These are phyloP conservation scores for Nebria ingens DNA, from an alignment of 1,140 invertebrate genomes.

Conservation along the genomic window DNA sequence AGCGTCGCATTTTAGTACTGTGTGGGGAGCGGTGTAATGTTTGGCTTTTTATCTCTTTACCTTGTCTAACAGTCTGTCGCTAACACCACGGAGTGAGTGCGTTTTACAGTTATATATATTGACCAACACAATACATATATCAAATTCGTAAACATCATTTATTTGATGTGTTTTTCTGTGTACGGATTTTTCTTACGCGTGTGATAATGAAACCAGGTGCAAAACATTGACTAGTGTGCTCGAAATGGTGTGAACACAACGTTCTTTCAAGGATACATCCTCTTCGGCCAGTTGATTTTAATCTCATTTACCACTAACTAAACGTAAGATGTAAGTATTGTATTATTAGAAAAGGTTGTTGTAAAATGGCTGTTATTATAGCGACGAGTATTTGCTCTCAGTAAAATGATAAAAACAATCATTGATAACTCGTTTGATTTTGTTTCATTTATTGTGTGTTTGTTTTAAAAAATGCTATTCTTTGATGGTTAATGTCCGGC, in stretches of 20 bases:
- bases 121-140: too few relatives aligned
- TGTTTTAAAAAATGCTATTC: too few relatives aligned
- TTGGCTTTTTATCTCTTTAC: neutral
- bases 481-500: too few relatives aligned
- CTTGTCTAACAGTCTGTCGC: conserved; percentile 6
- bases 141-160: neutral
- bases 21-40: conserved; percentile 2
- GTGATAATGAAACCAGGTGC: neutral
- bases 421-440: too few relatives aligned
- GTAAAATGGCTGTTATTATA: conserved; percentile 4
- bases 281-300: neutral
- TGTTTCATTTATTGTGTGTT: too few relatives aligned
- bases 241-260: neutral
- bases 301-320: conserved; percentile 1
- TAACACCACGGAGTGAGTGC: neutral
- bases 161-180: conserved; percentile 6
- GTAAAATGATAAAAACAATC: too few relatives aligned
- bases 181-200: neutral
- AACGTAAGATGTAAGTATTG: neutral
- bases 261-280: neutral
- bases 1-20: too few relatives aligned
- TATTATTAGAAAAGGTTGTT: too few relatives aligned
- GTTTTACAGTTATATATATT: neutral
- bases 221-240: neutral
- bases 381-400: too few relatives aligned